A percentile compares a stretch with the other conserved stretches of the same genome.
Evolutionary conservation across 1,140 invertebrate species (phyloP).

Genomic region (Alviniconcha marisindica): DNA sequence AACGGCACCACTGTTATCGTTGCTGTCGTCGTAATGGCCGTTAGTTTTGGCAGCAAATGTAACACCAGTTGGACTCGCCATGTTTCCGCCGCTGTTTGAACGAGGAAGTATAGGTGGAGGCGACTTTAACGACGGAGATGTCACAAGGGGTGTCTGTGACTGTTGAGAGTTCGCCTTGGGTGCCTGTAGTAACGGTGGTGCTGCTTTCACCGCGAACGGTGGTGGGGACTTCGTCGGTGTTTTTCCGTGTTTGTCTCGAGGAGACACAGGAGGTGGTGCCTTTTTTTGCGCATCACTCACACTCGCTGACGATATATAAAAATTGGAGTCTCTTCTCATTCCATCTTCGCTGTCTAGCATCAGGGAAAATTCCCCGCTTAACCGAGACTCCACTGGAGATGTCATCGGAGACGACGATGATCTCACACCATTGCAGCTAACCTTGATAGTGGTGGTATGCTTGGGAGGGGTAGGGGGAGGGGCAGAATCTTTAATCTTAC

Average conservation of each 20-base stretch:
- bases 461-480: not conserved
- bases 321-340: not conserved
- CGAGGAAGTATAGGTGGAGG: not conserved
- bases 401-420: not conserved
- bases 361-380: not conserved
- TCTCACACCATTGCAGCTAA: not conserved
- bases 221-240: not conserved
- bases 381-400: not conserved
- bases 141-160: too few relatives aligned
- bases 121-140: not conserved
- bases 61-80: not conserved
- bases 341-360: too few relatives aligned
- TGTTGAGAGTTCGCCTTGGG: too few relatives aligned
- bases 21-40: not conserved
- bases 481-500: not conserved
- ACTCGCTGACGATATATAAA: not conserved
- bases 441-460: constrained; percentile 4
- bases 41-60: not conserved
- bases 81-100: not conserved
- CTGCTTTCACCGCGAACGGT: too few relatives aligned
- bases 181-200: too few relatives aligned
- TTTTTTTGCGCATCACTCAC: not conserved
- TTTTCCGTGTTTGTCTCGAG: not conserved
- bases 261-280: not conserved
- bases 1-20: not conserved